These are phyloP conservation scores for Crossocerus cetratus DNA, from an alignment of 2,888 invertebrate species.

Conservation along the genomic window DNA sequence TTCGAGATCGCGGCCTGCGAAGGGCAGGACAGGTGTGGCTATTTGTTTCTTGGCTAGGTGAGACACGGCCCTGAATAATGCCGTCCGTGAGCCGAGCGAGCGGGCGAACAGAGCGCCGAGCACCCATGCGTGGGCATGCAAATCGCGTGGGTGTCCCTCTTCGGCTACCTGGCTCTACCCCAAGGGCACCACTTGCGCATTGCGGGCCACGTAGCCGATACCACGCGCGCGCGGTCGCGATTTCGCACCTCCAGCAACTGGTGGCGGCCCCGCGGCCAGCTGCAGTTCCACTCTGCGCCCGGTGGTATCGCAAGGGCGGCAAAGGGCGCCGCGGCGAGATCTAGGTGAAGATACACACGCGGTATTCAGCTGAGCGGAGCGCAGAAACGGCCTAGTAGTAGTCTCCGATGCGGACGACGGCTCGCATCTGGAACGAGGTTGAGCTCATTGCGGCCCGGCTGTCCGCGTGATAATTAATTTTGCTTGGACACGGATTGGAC, in stretches of 20 bases:
- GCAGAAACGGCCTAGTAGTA: background rate
- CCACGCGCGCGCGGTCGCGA: conserved; percentile 41
- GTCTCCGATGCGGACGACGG: conserved; percentile 2
- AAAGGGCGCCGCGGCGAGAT: background rate
- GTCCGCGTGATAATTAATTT: conserved; percentile 11
- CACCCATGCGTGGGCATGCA: conserved; percentile 52
- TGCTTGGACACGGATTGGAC: background rate
- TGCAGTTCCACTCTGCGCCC: background rate
- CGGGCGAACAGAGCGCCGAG: background rate
- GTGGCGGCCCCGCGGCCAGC: background rate
- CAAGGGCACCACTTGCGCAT: conserved; percentile 60
- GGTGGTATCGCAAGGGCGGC: background rate
- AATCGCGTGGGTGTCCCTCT: conserved; percentile 61
- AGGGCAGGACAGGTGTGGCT: conserved; percentile 44
- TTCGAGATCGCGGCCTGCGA: conserved; percentile 2
- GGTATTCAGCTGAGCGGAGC: background rate
- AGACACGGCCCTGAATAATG: conserved; percentile 52
- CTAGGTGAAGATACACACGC: conserved; percentile 1
- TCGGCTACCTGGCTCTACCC: conserved; percentile 64
- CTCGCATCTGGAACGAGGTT: conserved; percentile 33
- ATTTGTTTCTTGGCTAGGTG: conserved; percentile 47
- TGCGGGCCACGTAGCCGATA: conserved; percentile 43
- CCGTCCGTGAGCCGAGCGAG: conserved; percentile 28
- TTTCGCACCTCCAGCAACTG: conserved; percentile 18
- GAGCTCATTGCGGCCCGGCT: background rate